Evolutionary conservation across 2,797 vertebrate species (phyloP), one percentile per base, ranked within the genome.

Genomic region (Microctenopoma lineatum): DNA sequence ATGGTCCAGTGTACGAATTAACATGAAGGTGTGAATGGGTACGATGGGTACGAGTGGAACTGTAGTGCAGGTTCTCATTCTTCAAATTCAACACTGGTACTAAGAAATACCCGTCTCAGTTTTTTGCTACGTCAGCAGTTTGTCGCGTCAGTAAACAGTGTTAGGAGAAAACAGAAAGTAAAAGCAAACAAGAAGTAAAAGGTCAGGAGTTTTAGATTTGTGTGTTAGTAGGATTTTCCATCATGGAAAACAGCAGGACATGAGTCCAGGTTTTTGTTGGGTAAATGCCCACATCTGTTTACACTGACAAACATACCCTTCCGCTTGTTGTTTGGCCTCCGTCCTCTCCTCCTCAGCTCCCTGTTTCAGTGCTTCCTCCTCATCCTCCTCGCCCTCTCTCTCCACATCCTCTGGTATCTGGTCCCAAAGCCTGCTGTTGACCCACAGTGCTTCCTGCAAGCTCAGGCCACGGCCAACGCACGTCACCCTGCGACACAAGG

Each of bases 401-500:
- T 66, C 83, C 15, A 34, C 61, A 0, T 57, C 66, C 4, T 89
- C 87, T 0, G 69, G 65, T 57, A 95, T 94, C 70, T 73, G 73
- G 42, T 94, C 91, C 94, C 94, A 95, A 46, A 92, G 58, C 25
- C 47, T 29, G 73, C 61, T 90, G 90, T 95, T 63, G 41, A 95
- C 90, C 91, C 92, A 94, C 75, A 95, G 88, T 0, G 87, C 89
- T 16, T 93, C 90, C 67, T 90, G 88, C 59, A 94, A 81, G 47
- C 84, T 80, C n/a, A 81, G 82, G 26, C 86, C 84, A 0, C 3
- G 69, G 10, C 77, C 81, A 12, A 95, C 7, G 57, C 92, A 92
- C 70, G 93, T 93, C 58, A 93, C 90, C 70, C 90, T 85, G 4
- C 93, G 92, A 45, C 94, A 95, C 67, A 94, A 25, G 0, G 94